A percentile compares a stretch with the other conserved stretches of the same genome.
phyloP scores from a whole-genome alignment of 2,113 vertebrate species.

The Syrmaticus mikado region DNA sequence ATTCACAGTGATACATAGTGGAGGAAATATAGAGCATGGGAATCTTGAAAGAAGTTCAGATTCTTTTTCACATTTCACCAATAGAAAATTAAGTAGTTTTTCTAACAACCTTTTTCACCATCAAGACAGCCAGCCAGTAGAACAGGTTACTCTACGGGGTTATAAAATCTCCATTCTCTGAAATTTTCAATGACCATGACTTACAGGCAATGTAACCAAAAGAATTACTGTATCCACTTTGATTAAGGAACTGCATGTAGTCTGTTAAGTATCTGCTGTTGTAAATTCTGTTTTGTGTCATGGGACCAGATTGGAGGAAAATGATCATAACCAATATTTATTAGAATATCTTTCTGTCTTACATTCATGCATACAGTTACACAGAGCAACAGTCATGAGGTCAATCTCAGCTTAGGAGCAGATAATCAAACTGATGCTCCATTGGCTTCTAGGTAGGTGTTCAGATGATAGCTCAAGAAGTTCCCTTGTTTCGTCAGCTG shows the following conservation, averaged over 20 bases:
- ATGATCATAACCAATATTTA: not conserved
- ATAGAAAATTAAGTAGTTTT: not conserved
- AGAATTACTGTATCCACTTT: too few relatives aligned
- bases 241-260: too few relatives aligned
- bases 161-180: not conserved
- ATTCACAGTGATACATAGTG: too few relatives aligned
- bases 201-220: too few relatives aligned
- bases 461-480: not conserved
- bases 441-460: not conserved
- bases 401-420: not conserved
- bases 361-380: fast-evolving
- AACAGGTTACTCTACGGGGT: not conserved
- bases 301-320: not conserved
- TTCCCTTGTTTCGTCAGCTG: not conserved
- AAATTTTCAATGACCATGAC: not conserved
- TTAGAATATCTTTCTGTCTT: not conserved
- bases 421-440: not conserved
- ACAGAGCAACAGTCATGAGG: not conserved
- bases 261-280: not conserved
- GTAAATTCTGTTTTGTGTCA: not conserved
- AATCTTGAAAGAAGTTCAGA: too few relatives aligned
- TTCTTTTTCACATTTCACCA: too few relatives aligned
- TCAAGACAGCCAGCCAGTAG: too few relatives aligned
- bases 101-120: not conserved
- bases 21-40: too few relatives aligned